Evolutionary conservation across 2,113 vertebrate genomes (phyloP), one percentile per base, ranked within the genome.

Genomic region (Cathartes aura): DNA sequence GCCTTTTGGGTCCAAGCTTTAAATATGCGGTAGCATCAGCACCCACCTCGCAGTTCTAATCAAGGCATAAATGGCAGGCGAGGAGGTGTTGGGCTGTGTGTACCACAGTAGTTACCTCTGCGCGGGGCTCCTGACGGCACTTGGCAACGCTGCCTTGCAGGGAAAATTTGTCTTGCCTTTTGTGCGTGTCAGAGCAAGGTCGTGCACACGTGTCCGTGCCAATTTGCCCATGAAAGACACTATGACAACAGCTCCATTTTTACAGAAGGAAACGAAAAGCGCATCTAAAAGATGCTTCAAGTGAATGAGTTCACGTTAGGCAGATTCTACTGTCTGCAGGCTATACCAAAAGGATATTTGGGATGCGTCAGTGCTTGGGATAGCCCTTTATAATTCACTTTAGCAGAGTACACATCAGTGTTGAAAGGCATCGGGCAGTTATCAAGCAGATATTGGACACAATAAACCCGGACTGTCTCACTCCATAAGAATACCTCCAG

Each of bases 261-360:
- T 22, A 14, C 36, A 23, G 36, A 15, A 20, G 26, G 14, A 18
- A 19, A 8, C 4, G 12, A 19, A 9, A 58, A 66, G 4, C 0
- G 0, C 26, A 3, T 4, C 38, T 3, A 8, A 22, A 63, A 67
- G 30, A 19, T 34, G 23, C 55, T n/a, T 32, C 11, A 5, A 8
- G 32, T 0, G 60, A 15, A 5, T 0, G 22, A 27, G 13, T 3
- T 66, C 42, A 1, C 0, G 0, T 2, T 4, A 4, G 32, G 42
- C 21, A 24, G 48, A 4, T 4, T 38, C 47, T 43, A 32, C 53
- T 58, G 5, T 4, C 38, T 26, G 21, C 43, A 34, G 52, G n/a
- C 19, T 52, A 3, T 5, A 6, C 50, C 52, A 2, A 4, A 32
- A 30, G 43, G 53, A 7, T 34, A 15, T 4, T 8, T 7, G 71